Conservation (phyloP, 2,888 invertebrate genomes). For the Oligia strigilis region DNA sequence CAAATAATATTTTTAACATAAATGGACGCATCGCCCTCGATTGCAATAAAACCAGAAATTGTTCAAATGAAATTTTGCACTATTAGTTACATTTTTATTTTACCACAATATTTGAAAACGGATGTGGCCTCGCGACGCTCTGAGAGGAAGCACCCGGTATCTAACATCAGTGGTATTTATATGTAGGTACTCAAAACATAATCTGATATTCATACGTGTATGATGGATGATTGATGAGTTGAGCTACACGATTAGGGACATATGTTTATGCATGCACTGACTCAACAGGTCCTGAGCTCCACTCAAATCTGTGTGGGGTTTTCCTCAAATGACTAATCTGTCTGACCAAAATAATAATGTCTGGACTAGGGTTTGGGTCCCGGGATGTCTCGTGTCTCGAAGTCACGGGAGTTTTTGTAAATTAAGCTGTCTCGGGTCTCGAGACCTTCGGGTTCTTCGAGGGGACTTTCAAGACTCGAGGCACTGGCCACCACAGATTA, state of each 20-base stretch:
- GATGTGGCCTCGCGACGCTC: slow-evolving; percentile 68
- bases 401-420: not conserved
- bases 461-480: not conserved
- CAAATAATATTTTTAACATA: slow-evolving; percentile 44
- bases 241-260: not conserved
- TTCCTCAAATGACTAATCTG: not conserved
- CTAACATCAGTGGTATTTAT: too few relatives aligned
- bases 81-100: slow-evolving; percentile 76
- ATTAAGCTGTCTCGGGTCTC: not conserved
- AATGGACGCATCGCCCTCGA: slow-evolving; percentile 62
- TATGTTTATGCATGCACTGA: not conserved
- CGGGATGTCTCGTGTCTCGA: not conserved
- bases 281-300: not conserved
- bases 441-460: not conserved
- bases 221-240: not conserved
- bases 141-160: slow-evolving; percentile 65
- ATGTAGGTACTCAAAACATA: slow-evolving; percentile 2
- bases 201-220: not conserved
- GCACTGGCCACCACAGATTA: not conserved
- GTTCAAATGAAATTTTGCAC: slow-evolving; percentile 67
- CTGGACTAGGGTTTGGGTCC: not conserved
- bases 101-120: slow-evolving; percentile 69
- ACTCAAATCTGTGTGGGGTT: not conserved
- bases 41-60: slow-evolving; percentile 71
- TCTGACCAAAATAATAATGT: not conserved